A percentile compares a stretch with the other conserved stretches of the same genome.
These are phyloP conservation scores for Drosophila mimica DNA, from an alignment of 2,888 invertebrate species.

Conservation along the genomic window DNA sequence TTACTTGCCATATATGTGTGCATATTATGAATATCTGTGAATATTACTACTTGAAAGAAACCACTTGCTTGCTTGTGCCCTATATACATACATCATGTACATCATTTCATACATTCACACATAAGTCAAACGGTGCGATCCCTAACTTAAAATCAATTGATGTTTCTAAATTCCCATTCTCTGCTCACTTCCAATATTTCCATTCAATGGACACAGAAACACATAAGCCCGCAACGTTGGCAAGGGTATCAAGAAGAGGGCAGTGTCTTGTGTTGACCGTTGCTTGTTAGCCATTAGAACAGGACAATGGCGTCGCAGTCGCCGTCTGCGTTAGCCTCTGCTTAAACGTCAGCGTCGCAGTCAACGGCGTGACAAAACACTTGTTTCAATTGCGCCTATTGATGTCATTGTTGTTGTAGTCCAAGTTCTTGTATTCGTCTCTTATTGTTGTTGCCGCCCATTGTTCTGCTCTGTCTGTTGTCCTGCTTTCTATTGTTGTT, in stretches of 20 bases:
- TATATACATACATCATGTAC: background rate
- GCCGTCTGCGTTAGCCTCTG: constrained; percentile 1
- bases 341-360: constrained; percentile 9
- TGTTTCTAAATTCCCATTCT: background rate
- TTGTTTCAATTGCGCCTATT: constrained; percentile 67
- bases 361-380: constrained; percentile 51
- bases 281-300: constrained; percentile 40
- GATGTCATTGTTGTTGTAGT: constrained; percentile 52
- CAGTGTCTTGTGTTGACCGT: constrained; percentile 27
- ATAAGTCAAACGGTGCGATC: background rate
- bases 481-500: background rate
- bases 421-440: background rate
- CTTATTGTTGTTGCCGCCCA: constrained; percentile 15
- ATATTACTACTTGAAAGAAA: background rate
- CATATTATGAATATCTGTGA: background rate
- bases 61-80: background rate
- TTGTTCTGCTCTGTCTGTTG: constrained; percentile 41
- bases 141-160: background rate
- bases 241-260: constrained; percentile 32
- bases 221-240: background rate
- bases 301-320: constrained; percentile 13
- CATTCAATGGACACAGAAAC: background rate
- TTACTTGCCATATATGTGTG: background rate
- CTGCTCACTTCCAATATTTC: background rate
- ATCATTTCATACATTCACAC: background rate